phyloP scores from a whole-genome alignment of 2,797 vertebrate species.

The Lepilemur ruficaudatus region DNA sequence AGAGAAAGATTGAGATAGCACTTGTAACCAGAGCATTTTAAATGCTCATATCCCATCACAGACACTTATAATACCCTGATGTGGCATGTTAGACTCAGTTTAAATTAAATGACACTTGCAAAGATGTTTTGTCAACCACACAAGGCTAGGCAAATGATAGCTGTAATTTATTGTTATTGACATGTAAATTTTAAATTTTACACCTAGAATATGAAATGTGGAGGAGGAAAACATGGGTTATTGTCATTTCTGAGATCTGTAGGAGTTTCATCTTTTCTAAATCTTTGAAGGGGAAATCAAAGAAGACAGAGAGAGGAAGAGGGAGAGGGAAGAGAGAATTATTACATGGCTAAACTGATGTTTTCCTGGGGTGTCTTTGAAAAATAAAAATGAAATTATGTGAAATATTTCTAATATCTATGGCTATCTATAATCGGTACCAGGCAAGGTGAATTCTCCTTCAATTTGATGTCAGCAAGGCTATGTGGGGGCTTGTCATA shows the following conservation, averaged over 20 bases:
- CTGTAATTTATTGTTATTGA: background rate
- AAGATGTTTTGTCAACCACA: background rate
- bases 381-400: background rate
- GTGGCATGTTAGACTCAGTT: background rate
- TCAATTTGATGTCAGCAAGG: constrained; percentile 59
- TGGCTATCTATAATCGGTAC: constrained; percentile 22
- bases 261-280: background rate
- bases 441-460: constrained; percentile 44
- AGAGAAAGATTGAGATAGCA: background rate
- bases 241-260: background rate
- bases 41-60: background rate
- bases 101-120: background rate
- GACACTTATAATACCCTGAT: background rate
- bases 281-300: background rate
- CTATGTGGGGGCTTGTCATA: background rate
- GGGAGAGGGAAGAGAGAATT: background rate
- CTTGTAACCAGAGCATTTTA: background rate
- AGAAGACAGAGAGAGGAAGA: background rate
- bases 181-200: background rate
- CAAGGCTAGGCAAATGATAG: background rate
- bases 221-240: background rate
- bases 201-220: background rate
- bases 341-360: background rate
- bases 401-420: constrained; percentile 64
- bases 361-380: background rate